These are phyloP conservation scores for Pleuronectes platessa DNA, from an alignment of 2,113 vertebrate genomes.

Conservation along the genomic window DNA sequence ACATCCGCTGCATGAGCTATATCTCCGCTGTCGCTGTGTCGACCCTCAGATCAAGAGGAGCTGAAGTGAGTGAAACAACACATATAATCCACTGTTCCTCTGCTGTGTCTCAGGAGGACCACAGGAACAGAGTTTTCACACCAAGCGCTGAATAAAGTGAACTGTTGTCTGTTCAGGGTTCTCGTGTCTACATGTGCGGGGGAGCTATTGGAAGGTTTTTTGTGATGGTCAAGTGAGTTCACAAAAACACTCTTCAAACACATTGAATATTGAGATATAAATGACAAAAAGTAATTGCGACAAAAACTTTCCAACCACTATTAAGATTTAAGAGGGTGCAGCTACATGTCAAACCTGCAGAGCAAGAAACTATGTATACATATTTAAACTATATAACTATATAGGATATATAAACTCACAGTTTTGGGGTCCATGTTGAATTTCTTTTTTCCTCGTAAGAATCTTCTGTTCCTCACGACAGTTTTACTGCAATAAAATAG, in stretches of 20 bases:
- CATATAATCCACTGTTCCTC: neutral
- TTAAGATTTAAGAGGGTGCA: neutral
- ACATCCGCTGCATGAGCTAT: slow-evolving; percentile 12
- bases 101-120: neutral
- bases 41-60: slow-evolving; percentile 16
- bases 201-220: neutral
- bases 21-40: neutral
- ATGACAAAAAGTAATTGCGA: too few species aligned
- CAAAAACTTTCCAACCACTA: too few species aligned
- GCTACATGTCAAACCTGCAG: too few species aligned
- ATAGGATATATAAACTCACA: slow-evolving; percentile 70
- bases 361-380: too few species aligned
- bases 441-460: slow-evolving; percentile 89
- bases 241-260: neutral
- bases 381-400: too few species aligned
- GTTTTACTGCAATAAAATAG: slow-evolving; percentile 78
- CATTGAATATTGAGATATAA: too few species aligned
- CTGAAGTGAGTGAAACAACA: slow-evolving; percentile 14
- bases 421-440: slow-evolving; percentile 93
- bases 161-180: too few species aligned
- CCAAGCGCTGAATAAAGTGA: too few species aligned
- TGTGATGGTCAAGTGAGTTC: neutral
- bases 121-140: too few species aligned
- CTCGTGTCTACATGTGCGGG: too few species aligned
- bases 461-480: slow-evolving; percentile 80